Base-by-base conservation (phyloP, 2,888 invertebrate genomes). In the Pocota personata region DNA sequence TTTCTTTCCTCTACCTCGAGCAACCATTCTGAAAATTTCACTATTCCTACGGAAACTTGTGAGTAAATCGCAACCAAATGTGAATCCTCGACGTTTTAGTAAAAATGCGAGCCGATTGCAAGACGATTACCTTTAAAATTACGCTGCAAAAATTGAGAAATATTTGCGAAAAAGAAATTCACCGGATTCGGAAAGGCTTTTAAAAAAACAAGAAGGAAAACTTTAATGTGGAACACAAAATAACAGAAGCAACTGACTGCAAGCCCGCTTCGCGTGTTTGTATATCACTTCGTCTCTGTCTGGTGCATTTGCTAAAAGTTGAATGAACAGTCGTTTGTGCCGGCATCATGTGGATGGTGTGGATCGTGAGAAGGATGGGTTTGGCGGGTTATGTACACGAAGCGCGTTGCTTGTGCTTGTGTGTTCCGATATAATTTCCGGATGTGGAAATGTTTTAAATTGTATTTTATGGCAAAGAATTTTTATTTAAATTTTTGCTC, bases 1-100 rank as follows among this genome's bases (percentile, higher is more conserved):
- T 80, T 84, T 84, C 57, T 71, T 84, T 69, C 84, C 84, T 75
- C 69, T 79, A 64, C 83, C 79, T 16, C 80, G 62, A 12, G 84
- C 73, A 3, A 80, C 84, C 84, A 84, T 84, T 57, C 46, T 66
- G 76, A 48, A 76, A 64, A 64, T 76, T 76, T 43, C 27, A 46
- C 48, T 50, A 57, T 21, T 40, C 27, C 30, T 35, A n/a, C 21
- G 5, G 6, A 30, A 58, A 58, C 46, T 58, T 27, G 6, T 8
- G 1, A 14, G 21, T 16, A 32, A 57, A 27, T 19, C 30, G 7
- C 50, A 27, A 40, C 1, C 12, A 40, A n/a, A 14, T 64, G 10
- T 37, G 16, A 50, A 37, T 55, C 12, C 57, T 10, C 21, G 10
- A 16, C 10, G 5, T 32, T 60, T 37, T 2, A 67, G 16, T 19